phyloP scores from a whole-genome alignment of 2,888 invertebrate genomes.

The Agonopterix arenella region DNA sequence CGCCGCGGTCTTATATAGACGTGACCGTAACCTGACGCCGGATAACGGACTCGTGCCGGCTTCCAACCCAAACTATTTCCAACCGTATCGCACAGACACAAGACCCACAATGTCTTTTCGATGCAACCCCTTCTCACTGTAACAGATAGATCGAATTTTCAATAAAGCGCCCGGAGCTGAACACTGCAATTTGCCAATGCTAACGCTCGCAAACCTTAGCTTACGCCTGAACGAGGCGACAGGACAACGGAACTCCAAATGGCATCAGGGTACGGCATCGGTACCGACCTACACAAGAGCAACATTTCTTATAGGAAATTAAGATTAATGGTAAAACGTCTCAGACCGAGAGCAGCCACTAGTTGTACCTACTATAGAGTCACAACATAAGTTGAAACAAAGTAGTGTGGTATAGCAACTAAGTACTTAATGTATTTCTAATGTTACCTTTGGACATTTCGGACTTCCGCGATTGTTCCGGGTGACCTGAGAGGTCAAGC shows the following conservation, averaged over 20 bases:
- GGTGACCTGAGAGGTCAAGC: no score
- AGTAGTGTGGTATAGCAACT: no score
- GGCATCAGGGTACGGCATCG: conserved; percentile 29
- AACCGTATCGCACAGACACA: conserved; percentile 41
- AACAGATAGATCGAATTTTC: conserved; percentile 72
- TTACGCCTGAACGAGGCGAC: conserved; percentile 40
- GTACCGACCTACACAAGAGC: not conserved
- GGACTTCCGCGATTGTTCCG: no score
- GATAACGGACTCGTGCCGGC: conserved; percentile 66
- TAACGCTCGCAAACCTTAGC: conserved; percentile 25
- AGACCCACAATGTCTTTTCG: conserved; percentile 30
- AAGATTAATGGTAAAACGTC: no score
- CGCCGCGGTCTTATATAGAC: conserved; percentile 75
- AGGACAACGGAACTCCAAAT: conserved; percentile 58
- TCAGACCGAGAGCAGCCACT: no score
- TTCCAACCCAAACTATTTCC: conserved; percentile 37
- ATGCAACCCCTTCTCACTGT: conserved; percentile 44
- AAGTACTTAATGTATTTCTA: no score
- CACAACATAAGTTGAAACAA: no score
- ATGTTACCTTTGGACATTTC: no score
- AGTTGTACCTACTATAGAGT: no score
- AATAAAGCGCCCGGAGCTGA: conserved; percentile 68
- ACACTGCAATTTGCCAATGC: conserved; percentile 64
- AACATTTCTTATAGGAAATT: no score
- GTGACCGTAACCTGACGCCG: conserved; percentile 75